Evolutionary conservation across 2,888 invertebrate genomes (phyloP), one percentile per base, ranked within the genome.

Genomic region (Cheilosia impressa): DNA sequence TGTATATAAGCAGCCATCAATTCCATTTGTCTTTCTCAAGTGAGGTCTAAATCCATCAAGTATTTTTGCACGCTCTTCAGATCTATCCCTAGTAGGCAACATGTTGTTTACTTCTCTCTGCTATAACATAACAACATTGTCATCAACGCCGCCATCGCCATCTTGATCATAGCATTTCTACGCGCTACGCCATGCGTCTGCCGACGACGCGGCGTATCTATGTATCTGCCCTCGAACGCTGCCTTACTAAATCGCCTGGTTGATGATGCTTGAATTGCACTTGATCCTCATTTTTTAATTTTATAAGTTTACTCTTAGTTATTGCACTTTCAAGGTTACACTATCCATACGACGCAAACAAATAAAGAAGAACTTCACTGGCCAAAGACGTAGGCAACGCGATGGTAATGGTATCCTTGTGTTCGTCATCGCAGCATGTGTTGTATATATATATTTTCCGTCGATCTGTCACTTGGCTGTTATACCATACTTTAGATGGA

Each of bases 261-360:
- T 81, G 58, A 13, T 38, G 10, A 13, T 38, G 10, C 72, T 47
- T 62, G 60, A 72, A 45, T 66, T 77, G 71, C 72, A 78, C 77
- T 83, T 79, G 57, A 57, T 73, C 10, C 55, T 62, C 31, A 45
- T 60, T 63, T 52, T 52, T 76, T 58, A 53, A 41, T 43, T 55
- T 68, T 57, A 50, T 19, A 62, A 72, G 31, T 78, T 66, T 66
- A 63, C 69, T 65, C 62, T 62, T 79, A 73, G 73, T 83, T 75
- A 80, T 84, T 84, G 69, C 69, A 84, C 66, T 80, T 84, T 84
- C 84, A 84, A 84, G 84, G 84, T 84, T 84, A 80, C 68, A 34
- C 43, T 13, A 63, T 38, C 57, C n/a, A 27, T 27, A 45, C 31
- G 43, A n/a, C 43, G 19, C 38, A 43, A 62, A 10, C 47, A 38